Base-by-base conservation (phyloP, 2,113 vertebrate species). In the Sterrhoptilus dennistouni region DNA sequence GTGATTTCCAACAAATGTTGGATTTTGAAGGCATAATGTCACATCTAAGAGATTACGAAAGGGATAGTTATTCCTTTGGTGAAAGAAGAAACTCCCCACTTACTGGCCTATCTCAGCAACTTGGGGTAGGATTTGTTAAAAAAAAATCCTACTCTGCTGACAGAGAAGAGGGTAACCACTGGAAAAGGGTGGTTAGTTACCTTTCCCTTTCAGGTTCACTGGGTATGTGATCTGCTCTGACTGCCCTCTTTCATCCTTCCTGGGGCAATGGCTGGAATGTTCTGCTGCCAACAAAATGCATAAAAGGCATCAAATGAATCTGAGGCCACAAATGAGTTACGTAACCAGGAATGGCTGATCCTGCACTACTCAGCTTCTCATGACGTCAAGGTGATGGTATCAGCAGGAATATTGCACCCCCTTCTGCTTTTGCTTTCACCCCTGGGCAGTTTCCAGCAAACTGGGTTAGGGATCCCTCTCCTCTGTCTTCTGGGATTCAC, bases 151-250 rank as follows among this genome's bases (percentile, higher is more conserved):
- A 3, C 50, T 89, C 44, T 77, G 69, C 54, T 87, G 54, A 53
- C 50, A 70, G 45, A 60, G 42, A 33, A 85, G 53, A 56, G 49
- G 40, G 49, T 66, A 45, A 70, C 42, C 3, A 8, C 57, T 65
- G 76, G n/a, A 76, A 54, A 79, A 85, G 95, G 70, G 71, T 4
- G 9, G 80, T 44, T 60, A 53, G 82, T 63, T 93, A 94, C 86
- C 65, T 87, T 81, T 80, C 50, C 29, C 31, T 80, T 95, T 97
- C 89, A 80, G 87, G 69, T 83, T 95, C 89, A 91, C 69, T 89
- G 93, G 42, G 14, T 80, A 35, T 2, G 14, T 74, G n/a, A 83
- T 59, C 74, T 71, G 57, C 84, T 93, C 74, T 83, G 57, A 80
- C 72, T 68, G 38, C 69, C 63, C 71, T 50, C 83, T 92, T 91